Evolutionary conservation across 2,797 vertebrate species (phyloP), one percentile per base, ranked within the genome.

Genomic region (Vultur gryphus): DNA sequence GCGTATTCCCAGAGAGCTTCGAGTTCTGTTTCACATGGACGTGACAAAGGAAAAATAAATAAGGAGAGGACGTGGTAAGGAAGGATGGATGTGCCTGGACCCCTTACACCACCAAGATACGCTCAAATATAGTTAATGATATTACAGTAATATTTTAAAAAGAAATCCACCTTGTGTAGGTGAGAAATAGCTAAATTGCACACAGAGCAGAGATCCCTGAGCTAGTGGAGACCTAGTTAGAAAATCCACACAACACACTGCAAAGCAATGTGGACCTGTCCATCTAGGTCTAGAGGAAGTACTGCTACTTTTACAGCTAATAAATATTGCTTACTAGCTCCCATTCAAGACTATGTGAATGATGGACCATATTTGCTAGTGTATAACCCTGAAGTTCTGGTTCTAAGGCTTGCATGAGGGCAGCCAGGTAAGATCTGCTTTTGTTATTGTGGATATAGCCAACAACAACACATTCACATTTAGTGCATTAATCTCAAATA

Each of bases 121-220:
- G 8, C 35, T 92, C 39, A 69, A 75, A 75, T 66, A 71, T 20
- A 11, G 24, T 46, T 64, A 67, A 58, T 21, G 4, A n/a, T 59
- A 67, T 44, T 64, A 57, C 13, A 66, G 21, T 26, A 69, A 39
- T 51, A 55, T 57, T 87, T 57, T 13, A 17, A 44, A 76, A 80
- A 89, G 5, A 86, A 95, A 79, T 57, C 19, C 57, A 85, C 46
- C 24, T 80, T 33, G 15, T 48, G 29, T 39, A 75, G 61, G 52
- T 43, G 65, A 94, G 35, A 92, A 89, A 89, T 43, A 89, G 26
- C 49, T 83, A 67, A 24, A 92, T 11, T 89, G 69, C 70, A 92
- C 86, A 91, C 11, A 83, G 20, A 88, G 43, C 37, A 80, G 75
- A 87, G 29, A 92, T 95, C 94, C 96, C 96, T 96, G 96, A 96